phyloP scores from a whole-genome alignment of 1,140 invertebrate species.

The Leguminivora glycinivorella region DNA sequence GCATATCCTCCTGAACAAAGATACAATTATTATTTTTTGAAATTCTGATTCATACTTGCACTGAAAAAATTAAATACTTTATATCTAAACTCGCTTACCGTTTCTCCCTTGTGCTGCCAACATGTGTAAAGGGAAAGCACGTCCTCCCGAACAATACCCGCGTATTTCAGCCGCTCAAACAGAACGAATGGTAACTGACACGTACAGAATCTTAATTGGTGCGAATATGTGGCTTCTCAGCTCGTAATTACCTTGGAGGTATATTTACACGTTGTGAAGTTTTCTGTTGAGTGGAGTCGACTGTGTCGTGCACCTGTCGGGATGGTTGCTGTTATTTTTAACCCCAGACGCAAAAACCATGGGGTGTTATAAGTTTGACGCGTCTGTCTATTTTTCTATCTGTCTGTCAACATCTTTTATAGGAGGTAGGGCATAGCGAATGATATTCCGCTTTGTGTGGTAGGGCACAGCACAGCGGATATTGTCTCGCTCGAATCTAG shows the following conservation, averaged over 20 bases:
- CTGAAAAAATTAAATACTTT: no score
- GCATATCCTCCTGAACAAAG: conserved; percentile 19
- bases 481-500: no score
- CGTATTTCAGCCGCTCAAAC: conserved; percentile 24
- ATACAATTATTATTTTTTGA: no score
- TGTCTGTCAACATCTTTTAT: no score
- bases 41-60: no score
- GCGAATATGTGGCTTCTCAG: conserved; percentile 14
- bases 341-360: no score
- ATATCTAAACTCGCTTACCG: not conserved
- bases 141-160: conserved; percentile 18
- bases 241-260: conserved; percentile 1
- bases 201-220: conserved; percentile 24
- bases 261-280: conserved; percentile 7
- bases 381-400: no score
- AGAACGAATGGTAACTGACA: conserved; percentile 26
- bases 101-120: not conserved
- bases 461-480: no score
- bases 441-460: no score
- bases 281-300: not conserved
- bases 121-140: conserved; percentile 18
- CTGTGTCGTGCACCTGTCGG: not conserved
- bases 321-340: not conserved
- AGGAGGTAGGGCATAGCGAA: no score
- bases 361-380: no score